phyloP scores from a whole-genome alignment of 2,113 vertebrate genomes.

The Hepsetus odoe region DNA sequence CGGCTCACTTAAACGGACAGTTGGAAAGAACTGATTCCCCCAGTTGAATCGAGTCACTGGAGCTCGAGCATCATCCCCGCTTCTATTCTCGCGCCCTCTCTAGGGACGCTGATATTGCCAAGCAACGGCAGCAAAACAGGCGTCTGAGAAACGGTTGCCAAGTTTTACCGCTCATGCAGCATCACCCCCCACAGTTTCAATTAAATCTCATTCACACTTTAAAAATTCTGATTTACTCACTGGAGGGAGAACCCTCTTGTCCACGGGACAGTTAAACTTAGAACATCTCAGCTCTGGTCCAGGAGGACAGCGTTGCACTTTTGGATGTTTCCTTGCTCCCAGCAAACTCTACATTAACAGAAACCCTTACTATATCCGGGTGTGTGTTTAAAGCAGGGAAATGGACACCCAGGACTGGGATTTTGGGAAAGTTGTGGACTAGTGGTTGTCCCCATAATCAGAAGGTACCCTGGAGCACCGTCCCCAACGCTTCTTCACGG shows the following conservation, averaged over 20 bases:
- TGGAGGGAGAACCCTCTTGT: background rate
- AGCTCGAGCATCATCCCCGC: conserved; percentile 51
- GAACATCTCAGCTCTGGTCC: too few species aligned
- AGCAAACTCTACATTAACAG: too few species aligned
- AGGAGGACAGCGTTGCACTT: too few species aligned
- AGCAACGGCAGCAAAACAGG: conserved; percentile 48
- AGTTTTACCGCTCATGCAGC: background rate
- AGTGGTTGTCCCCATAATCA: too few species aligned
- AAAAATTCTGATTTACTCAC: background rate
- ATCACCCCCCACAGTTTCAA: background rate
- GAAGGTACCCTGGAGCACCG: too few species aligned
- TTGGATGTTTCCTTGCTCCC: too few species aligned
- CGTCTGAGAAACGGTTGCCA: conserved; percentile 16
- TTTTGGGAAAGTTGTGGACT: too few species aligned
- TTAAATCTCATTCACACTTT: conserved; percentile 3
- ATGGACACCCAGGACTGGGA: too few species aligned
- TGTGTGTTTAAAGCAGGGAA: too few species aligned
- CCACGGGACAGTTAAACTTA: background rate
- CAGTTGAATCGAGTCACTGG: background rate
- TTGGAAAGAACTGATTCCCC: background rate
- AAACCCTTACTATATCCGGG: too few species aligned
- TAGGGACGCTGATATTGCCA: conserved; percentile 54
- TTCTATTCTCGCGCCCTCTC: conserved; percentile 49
- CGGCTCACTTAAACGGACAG: background rate
- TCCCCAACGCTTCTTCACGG: too few species aligned